Base-by-base conservation (phyloP, 2,113 vertebrate species). In the Ancistrus triradiatus region DNA sequence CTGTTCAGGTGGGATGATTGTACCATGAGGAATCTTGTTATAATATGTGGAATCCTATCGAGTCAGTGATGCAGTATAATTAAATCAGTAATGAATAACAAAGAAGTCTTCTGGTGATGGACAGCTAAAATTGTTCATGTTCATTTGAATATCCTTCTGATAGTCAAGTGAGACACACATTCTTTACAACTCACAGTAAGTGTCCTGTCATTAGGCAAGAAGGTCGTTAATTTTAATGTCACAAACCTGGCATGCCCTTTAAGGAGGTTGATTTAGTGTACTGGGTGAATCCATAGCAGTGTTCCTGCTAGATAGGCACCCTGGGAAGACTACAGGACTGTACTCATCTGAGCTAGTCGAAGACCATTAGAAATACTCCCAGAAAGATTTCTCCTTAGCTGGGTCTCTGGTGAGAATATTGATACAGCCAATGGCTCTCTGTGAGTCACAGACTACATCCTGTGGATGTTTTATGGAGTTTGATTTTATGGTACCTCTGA, bases 341-440 rank as follows among this genome's bases (percentile, higher is more conserved):
- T 22, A 73, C 65, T 68, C 66, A 68, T 33, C 40, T 42, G 9
- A 17, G 27, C 17, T 46, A 15, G 14, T 10, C 21, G 50, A 51
- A 59, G 51, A 31, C 19, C 55, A 42, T 43, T 18, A 22, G 19
- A 66, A 35, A 52, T 22, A 46, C 35, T 18, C 11, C 31, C 14
- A 9, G n/a, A 49, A 5, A 42, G 48, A 42, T 33, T 25, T 28
- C 33, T 15, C 7, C 52, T 27, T 35, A 46, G n/a, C 43, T 25
- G n/a, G 7, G 17, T 14, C 17, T 19, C 4, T 19, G 15, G 14
- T 15, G 42, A 57, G 28, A 7, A 15, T 56, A 48, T 66, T 22
- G 14, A 47, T 66, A 48, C 1, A 38, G 4, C 22, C 7, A 47
- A 7, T 15, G 18, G 31, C 38, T n/a, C 25, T 9, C 19, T 42